A percentile compares a stretch with the other conserved stretches of the same genome.
phyloP scores from a whole-genome alignment of 35 echinoderm and acorn worm genomes.

The Apostichopus parvimensis region DNA sequence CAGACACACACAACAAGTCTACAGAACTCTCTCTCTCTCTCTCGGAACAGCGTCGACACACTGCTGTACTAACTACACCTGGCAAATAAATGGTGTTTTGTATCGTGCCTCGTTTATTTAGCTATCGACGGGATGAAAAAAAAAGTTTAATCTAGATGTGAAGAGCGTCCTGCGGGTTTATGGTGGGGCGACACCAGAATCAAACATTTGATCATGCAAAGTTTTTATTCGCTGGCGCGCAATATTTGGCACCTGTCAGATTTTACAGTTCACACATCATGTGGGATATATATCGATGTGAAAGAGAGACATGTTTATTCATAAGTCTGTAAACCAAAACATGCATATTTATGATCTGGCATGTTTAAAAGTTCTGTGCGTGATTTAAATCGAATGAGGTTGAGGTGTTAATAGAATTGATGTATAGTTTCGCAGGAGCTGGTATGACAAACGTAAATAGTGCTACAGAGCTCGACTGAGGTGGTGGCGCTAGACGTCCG shows the following conservation, averaged over 20 bases:
- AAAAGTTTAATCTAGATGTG: conserved; percentile 1
- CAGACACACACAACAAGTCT: conserved; percentile 1
- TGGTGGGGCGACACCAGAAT: not conserved
- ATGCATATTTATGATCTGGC: not conserved
- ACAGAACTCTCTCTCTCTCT: not conserved
- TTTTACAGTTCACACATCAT: conserved; percentile 8
- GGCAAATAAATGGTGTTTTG: not conserved
- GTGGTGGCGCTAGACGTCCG: too few relatives aligned
- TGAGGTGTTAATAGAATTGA: too few relatives aligned
- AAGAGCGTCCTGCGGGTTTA: not conserved
- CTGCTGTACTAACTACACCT: not conserved
- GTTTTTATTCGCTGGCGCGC: not conserved
- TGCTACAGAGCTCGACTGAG: too few relatives aligned
- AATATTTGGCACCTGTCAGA: conserved; percentile 33
- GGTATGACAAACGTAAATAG: too few relatives aligned
- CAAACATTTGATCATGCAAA: not conserved
- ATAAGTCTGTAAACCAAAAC: not conserved
- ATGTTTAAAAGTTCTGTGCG: too few relatives aligned
- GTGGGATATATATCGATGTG: not conserved
- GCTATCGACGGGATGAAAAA: not conserved
- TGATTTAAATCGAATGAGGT: too few relatives aligned
- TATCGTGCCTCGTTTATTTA: not conserved
- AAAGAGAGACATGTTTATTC: not conserved
- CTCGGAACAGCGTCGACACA: conserved; percentile 16
- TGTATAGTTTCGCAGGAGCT: too few relatives aligned